These are phyloP conservation scores for Drosophila rufa DNA, from an alignment of 1,140 invertebrate genomes.

Conservation along the genomic window DNA sequence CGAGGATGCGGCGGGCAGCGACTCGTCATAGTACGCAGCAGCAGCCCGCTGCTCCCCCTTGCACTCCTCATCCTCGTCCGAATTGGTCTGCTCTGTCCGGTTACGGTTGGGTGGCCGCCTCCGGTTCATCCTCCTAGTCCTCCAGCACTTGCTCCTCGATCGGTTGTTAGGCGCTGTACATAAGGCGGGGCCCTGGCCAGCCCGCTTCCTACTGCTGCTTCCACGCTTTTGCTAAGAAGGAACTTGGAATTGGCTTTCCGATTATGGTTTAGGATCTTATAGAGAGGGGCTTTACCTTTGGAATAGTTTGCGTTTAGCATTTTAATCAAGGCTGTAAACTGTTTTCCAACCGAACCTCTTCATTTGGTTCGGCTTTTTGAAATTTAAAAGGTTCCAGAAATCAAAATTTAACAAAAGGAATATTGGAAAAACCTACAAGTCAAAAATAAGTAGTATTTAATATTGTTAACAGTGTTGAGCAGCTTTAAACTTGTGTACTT, in stretches of 20 bases:
- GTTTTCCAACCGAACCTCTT: constrained; percentile 4
- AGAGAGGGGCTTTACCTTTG: constrained; percentile 8
- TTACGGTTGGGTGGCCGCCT: background rate
- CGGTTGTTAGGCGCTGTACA: constrained; percentile 71
- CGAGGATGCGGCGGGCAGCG: constrained; percentile 84
- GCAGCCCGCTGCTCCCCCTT: constrained; percentile 50
- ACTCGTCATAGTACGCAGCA: constrained; percentile 85
- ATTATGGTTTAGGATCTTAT: constrained; percentile 8
- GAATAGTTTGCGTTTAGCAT: constrained; percentile 12
- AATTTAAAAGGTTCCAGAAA: background rate
- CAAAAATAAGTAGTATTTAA: constrained; percentile 1
- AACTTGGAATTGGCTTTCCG: too few relatives aligned
- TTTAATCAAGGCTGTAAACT: constrained; percentile 39
- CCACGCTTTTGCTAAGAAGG: constrained; percentile 48
- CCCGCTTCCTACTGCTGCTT: constrained; percentile 55
- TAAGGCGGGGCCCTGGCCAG: constrained; percentile 42
- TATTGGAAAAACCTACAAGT: background rate
- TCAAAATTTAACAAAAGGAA: background rate
- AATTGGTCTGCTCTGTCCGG: constrained; percentile 27
- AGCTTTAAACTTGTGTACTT: constrained; percentile 9
- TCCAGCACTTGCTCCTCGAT: constrained; percentile 45
- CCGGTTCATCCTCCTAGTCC: background rate
- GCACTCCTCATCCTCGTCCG: constrained; percentile 26
- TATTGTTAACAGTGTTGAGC: constrained; percentile 3
- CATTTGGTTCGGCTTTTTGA: constrained; percentile 10